Base-by-base conservation (phyloP, 64 coral and sea anemone genomes). In the Dendrophyllia cribrosa region DNA sequence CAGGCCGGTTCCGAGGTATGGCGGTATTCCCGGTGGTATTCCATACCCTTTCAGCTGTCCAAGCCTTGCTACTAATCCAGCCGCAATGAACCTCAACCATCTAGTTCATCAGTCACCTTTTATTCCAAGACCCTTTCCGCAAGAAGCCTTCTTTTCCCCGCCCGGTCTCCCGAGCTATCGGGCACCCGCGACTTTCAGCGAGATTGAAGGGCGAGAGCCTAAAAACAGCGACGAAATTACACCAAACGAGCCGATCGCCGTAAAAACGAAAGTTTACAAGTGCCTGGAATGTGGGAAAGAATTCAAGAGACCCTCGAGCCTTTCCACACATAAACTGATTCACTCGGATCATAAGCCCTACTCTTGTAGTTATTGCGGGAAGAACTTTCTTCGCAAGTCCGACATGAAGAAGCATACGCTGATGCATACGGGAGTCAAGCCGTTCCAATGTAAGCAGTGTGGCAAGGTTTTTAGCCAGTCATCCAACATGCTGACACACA, bases 401-500 rank as follows among this genome's bases (percentile, higher is more conserved):
- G 95, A 97, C 76, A 97, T 97, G 95, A 97, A 97, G 74, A 97
- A 97, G 45, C 95, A 97, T 26, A 97, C 92, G 0, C 49, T 97
- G 10, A 97, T 97, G 95, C 95, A 97, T 61, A 97, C 95, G 0
- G 95, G 95, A 44, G 95, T 92, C 44, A 97, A 97, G 14, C 95
- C 95, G 0, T 97, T 97, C 69, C 92, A 97, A 51, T 97, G 95
- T 55, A 97, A 94, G 88, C 95, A 97, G 49, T 97, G 95, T 45
- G 95, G 95, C 0, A 97, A 97, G 70, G 95, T 97, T 4, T 97
- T 97, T 47, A 97, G 95, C 43, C 95, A 97, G 58, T 97, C 95
- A 0, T 97, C 95, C 0, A 97, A 97, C 47, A 97, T 97, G 95
- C 61, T 97, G 4, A 97, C 95, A 0, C 95, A 97, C 59, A 97